Evolutionary conservation across 2,797 vertebrate species (phyloP).

Genomic region (Tragopan temminckii): DNA sequence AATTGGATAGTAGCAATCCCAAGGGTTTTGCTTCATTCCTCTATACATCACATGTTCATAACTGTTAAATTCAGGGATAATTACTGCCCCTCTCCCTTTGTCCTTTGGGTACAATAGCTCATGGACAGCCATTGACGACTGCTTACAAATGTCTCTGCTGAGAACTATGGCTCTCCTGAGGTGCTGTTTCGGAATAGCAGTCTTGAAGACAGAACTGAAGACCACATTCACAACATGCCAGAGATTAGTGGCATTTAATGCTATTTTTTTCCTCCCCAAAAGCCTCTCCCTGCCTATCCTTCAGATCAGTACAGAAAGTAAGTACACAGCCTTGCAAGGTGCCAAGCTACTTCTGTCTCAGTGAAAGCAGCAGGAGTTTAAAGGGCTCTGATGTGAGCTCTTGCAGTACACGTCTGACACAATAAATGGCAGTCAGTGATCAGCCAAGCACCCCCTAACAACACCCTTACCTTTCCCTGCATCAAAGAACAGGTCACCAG

Average conservation of each 20-base stretch:
- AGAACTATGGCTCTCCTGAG: slow-evolving; percentile 56
- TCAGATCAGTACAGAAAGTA: background rate
- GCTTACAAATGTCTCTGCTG: slow-evolving; percentile 70
- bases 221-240: background rate
- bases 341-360: background rate
- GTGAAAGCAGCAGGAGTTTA: background rate
- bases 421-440: background rate
- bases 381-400: background rate
- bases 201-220: slow-evolving; percentile 54
- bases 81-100: slow-evolving; percentile 35
- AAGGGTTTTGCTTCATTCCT: slow-evolving; percentile 71
- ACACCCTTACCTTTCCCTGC: background rate
- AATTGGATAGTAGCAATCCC: slow-evolving; percentile 73
- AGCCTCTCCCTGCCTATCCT: background rate
- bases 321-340: background rate
- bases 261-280: slow-evolving; percentile 50
- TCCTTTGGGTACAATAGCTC: slow-evolving; percentile 63
- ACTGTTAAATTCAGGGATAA: slow-evolving; percentile 73
- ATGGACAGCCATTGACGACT: slow-evolving; percentile 48
- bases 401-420: slow-evolving; percentile 35
- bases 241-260: slow-evolving; percentile 34
- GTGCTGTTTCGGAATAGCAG: slow-evolving; percentile 56
- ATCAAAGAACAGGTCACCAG: background rate
- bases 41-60: slow-evolving; percentile 68
- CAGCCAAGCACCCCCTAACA: background rate